These are phyloP conservation scores for Lepisosteus oculatus DNA, from an alignment of 2,113 vertebrate species.

Conservation along the genomic window DNA sequence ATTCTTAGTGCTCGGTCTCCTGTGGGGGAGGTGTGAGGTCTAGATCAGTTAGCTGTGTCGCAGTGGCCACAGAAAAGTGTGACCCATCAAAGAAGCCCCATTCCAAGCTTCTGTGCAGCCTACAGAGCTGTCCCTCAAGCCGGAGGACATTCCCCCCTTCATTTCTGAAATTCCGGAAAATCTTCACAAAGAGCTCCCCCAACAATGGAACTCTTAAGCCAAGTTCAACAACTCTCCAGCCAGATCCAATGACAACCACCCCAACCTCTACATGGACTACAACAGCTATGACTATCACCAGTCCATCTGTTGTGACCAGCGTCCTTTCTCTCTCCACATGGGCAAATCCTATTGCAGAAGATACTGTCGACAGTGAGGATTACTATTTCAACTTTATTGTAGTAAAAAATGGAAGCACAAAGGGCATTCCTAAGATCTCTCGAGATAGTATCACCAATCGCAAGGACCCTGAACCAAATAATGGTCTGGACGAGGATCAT, in stretches of 20 bases:
- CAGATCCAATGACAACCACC: conserved; percentile 31
- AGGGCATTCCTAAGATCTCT: conserved; percentile 1
- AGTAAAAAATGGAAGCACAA: conserved; percentile 27
- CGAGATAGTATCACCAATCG: not conserved
- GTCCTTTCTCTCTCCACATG: conserved; percentile 6
- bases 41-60: conserved; percentile 75
- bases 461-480: conserved; percentile 13
- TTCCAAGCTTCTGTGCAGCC: conserved; percentile 81
- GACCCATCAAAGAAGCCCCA: conserved; percentile 78
- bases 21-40: conserved; percentile 87
- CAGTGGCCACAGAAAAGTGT: conserved; percentile 68
- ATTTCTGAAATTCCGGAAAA: conserved; percentile 28
- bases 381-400: conserved; percentile 33
- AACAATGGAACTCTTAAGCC: conserved; percentile 42
- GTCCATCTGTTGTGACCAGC: not conserved
- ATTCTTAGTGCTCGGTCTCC: conserved; percentile 82
- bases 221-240: conserved; percentile 26
- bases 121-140: conserved; percentile 78
- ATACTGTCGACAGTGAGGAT: conserved; percentile 40
- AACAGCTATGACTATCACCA: conserved; percentile 14
- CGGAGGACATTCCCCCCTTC: conserved; percentile 25
- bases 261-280: conserved; percentile 20
- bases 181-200: conserved; percentile 39
- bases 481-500: conserved; percentile 43
- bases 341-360: conserved; percentile 21